Conservation (phyloP, 2,113 vertebrate genomes). For the Bufo gargarizans region DNA sequence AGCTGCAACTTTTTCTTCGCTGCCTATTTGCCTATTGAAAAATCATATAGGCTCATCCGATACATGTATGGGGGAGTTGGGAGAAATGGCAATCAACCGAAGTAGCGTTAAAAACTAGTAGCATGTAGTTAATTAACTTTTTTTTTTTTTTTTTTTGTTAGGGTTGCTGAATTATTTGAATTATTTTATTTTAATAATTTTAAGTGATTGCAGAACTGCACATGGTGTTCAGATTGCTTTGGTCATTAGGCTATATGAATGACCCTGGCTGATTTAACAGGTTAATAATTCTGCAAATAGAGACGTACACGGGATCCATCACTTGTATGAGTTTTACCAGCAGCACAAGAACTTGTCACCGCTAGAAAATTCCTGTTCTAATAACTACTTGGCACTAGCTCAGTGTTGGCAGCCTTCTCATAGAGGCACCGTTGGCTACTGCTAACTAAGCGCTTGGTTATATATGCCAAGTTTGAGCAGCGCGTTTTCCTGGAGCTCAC, state of each 20-base stretch:
- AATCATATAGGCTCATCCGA: no score
- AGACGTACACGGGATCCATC: not conserved
- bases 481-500: not conserved
- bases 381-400: slow-evolving; percentile 40
- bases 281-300: not conserved
- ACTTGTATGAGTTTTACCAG: not conserved
- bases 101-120: no score
- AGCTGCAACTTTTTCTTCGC: no score
- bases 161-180: no score
- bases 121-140: no score
- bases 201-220: no score
- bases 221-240: no score
- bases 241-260: not conserved
- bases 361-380: slow-evolving; percentile 31
- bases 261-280: not conserved
- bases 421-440: slow-evolving; percentile 30
- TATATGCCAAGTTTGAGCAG: slow-evolving; percentile 34
- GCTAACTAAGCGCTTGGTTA: not conserved
- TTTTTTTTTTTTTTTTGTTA: no score
- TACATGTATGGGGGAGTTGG: no score
- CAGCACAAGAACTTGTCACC: slow-evolving; percentile 3
- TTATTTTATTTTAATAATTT: no score
- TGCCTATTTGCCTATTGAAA: no score
- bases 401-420: slow-evolving; percentile 6
- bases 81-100: no score